A percentile compares a stretch with the other conserved stretches of the same genome.
These are phyloP conservation scores for Tyrophagus putrescentiae DNA, from an alignment of 1,140 invertebrate species.

Conservation along the genomic window DNA sequence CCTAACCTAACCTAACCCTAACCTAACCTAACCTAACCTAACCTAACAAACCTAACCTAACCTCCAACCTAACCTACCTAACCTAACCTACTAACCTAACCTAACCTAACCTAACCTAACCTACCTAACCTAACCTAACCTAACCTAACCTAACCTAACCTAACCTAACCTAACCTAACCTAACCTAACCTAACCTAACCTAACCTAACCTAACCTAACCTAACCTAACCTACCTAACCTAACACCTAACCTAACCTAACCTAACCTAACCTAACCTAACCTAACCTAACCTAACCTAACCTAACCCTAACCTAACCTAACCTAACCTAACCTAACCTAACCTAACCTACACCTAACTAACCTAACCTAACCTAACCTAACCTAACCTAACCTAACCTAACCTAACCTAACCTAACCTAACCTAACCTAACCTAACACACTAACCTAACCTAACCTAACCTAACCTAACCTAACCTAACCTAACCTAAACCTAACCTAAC, in stretches of 20 bases:
- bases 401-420: conserved; percentile 27
- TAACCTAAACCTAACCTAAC: conserved; percentile 12
- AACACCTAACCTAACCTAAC: conserved; percentile 30
- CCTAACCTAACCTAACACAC: conserved; percentile 24
- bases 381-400: conserved; percentile 20
- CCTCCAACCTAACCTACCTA: not conserved
- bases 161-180: conserved; percentile 20
- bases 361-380: conserved; percentile 23
- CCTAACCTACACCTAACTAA: conserved; percentile 24
- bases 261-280: conserved; percentile 16
- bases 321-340: conserved; percentile 26
- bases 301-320: conserved; percentile 30
- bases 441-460: not conserved
- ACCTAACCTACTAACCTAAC: conserved; percentile 5
- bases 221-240: conserved; percentile 9
- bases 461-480: conserved; percentile 19
- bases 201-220: conserved; percentile 19
- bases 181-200: conserved; percentile 20
- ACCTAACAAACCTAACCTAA: conserved; percentile 1
- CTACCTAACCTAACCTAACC: conserved; percentile 19
- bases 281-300: conserved; percentile 28
- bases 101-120: conserved; percentile 5
- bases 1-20: conserved; percentile 30
- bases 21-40: conserved; percentile 10
- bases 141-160: conserved; percentile 20